phyloP scores from a whole-genome alignment of 2,888 invertebrate species.

The Aspidiotus destructor region DNA sequence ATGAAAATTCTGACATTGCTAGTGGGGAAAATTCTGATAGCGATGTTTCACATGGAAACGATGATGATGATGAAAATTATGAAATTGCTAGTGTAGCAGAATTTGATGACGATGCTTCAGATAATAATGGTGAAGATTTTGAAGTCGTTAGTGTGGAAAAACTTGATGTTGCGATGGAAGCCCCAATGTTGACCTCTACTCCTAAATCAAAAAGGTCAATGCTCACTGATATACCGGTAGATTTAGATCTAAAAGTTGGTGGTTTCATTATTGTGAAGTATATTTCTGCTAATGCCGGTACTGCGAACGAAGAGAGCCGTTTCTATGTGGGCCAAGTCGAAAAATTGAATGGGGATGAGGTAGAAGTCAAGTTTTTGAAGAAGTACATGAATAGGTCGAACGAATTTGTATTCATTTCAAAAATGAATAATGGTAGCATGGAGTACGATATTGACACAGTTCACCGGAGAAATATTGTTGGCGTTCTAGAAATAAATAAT shows the following conservation, averaged over 20 bases:
- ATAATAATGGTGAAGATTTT: neutral
- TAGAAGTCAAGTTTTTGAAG: neutral
- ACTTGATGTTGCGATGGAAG: neutral
- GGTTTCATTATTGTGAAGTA: conserved; percentile 2
- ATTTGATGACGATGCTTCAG: neutral
- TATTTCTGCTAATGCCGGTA: neutral
- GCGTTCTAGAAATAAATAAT: no score
- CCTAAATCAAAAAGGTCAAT: conserved; percentile 5
- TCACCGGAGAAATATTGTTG: neutral
- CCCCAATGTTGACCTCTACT: conserved; percentile 5
- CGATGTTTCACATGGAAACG: no score
- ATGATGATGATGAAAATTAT: no score
- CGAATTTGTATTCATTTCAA: conserved; percentile 3
- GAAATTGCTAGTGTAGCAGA: neutral
- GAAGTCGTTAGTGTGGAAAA: neutral
- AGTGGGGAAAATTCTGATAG: no score
- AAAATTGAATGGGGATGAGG: neutral
- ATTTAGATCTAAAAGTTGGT: conserved; percentile 1
- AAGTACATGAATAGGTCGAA: neutral
- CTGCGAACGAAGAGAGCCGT: neutral
- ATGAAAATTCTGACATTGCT: no score
- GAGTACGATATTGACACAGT: neutral
- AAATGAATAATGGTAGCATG: neutral
- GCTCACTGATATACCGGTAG: no score
- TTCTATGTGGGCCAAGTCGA: conserved; percentile 5